Percentiles rank a stretch among this genome's conserved stretches.
Evolutionary conservation across 2,797 vertebrate genomes (phyloP).

Genomic region (Girardinus metallicus): DNA sequence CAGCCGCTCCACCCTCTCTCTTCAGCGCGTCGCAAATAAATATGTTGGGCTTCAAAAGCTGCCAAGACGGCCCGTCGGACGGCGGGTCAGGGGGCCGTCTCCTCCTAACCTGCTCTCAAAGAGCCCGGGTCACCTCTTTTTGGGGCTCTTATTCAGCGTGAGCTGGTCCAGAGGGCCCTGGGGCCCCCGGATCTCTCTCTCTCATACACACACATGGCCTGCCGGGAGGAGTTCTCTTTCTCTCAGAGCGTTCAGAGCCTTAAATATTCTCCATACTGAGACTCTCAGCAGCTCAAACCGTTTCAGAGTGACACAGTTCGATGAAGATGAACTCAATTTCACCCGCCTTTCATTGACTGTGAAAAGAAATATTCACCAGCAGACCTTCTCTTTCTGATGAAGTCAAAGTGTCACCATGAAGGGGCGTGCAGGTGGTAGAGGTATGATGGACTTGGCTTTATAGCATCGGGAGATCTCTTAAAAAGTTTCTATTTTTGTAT

Average conservation of each 20-base stretch:
- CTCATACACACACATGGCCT: slow-evolving; percentile 74
- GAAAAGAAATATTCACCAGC: slow-evolving; percentile 34
- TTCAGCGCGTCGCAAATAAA: slow-evolving; percentile 75
- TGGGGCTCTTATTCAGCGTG: slow-evolving; percentile 85
- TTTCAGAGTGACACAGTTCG: slow-evolving; percentile 33
- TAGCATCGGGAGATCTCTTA: neutral
- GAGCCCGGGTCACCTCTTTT: slow-evolving; percentile 80
- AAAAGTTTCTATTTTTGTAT: neutral
- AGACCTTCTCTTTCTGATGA: slow-evolving; percentile 26
- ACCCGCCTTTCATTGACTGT: slow-evolving; percentile 10
- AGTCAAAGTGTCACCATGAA: slow-evolving; percentile 26
- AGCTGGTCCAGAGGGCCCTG: slow-evolving; percentile 64
- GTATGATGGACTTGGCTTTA: neutral
- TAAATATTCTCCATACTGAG: slow-evolving; percentile 49
- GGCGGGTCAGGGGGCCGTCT: slow-evolving; percentile 75
- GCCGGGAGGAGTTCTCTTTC: slow-evolving; percentile 50
- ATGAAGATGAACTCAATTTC: slow-evolving; percentile 40
- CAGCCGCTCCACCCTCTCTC: slow-evolving; percentile 72
- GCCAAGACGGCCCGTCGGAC: slow-evolving; percentile 67
- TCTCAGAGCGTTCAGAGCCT: slow-evolving; percentile 43
- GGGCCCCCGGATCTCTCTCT: slow-evolving; percentile 81
- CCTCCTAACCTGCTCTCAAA: slow-evolving; percentile 85
- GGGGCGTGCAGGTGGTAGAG: slow-evolving; percentile 29
- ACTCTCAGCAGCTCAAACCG: slow-evolving; percentile 29
- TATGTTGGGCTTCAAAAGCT: slow-evolving; percentile 76